Base-by-base conservation (phyloP, 2,888 invertebrate species). In the Drosophila nigritarsus region DNA sequence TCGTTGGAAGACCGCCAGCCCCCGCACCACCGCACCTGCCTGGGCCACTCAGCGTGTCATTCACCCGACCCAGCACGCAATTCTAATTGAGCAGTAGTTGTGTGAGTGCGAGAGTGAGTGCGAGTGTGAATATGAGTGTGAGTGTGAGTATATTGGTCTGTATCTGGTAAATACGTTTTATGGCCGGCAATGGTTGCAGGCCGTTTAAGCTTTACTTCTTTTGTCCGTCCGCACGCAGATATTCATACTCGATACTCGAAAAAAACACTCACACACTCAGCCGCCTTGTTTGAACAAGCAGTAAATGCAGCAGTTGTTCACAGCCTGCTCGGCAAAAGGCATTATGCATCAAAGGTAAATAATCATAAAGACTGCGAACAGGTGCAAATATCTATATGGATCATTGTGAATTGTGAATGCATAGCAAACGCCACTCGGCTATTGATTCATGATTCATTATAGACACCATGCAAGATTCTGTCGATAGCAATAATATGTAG, bases 81-180 rank as follows among this genome's bases (percentile, higher is more conserved):
- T 61, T 78, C 72, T 75, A 72, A 78, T 78, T 78, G 77, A 80
- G 73, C 49, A 66, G 61, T 42, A 65, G 63, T 49, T 61, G 54
- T 58, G 48, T 42, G 55, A 51, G 42, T 56, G 11, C 11, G 11
- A 51, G 0, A 7, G 20, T 15, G 45, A 20, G 3, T 45, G 45
- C 1, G 11, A 20, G 0, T 11, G 11, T 0, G 20, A 20, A 3
- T 3, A 11, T 0, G 9, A 20, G 0, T n/a, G 40, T 0, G 11
- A 42, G 1, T 7, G 42, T 2, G 13, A 7, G 3, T 45, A 27
- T 45, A 24, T 15, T 24, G 45, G 71, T 62, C 65, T 82, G 65
- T 81, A 75, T 78, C 73, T 69, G 83, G 75, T 83, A 84, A 74
- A 88, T 88, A 84, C 73, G 77, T 73, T 83, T 86, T 88, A 80